Evolutionary conservation across 1,140 invertebrate species (phyloP).

Genomic region (Nebria ingens): DNA sequence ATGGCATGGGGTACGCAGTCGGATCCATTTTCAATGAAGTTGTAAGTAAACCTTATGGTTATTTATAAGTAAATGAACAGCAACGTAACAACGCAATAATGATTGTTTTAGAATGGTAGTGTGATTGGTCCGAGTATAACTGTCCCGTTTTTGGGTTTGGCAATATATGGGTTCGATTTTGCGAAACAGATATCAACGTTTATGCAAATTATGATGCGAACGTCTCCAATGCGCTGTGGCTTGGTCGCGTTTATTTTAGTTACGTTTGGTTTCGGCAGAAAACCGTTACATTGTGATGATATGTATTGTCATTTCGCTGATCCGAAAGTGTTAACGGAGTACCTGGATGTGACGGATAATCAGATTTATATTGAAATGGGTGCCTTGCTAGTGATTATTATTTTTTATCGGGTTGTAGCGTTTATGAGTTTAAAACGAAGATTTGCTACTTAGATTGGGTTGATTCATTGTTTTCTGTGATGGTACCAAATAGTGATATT

Average conservation of each 20-base stretch:
- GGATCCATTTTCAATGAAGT: constrained; percentile 52
- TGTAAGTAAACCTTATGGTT: constrained; percentile 32
- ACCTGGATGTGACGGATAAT: constrained; percentile 41
- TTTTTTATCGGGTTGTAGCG: constrained; percentile 41
- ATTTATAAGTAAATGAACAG: not conserved
- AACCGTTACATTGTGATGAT: constrained; percentile 44
- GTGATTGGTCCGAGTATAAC: constrained; percentile 49
- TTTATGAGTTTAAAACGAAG: constrained; percentile 42
- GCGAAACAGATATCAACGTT: constrained; percentile 43
- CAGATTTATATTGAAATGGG: constrained; percentile 43
- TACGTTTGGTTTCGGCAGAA: constrained; percentile 47
- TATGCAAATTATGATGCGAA: constrained; percentile 49
- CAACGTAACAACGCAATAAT: not conserved
- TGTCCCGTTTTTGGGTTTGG: constrained; percentile 50
- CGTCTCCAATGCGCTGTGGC: constrained; percentile 49
- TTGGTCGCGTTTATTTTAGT: constrained; percentile 47
- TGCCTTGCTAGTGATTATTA: constrained; percentile 38
- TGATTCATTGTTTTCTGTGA: not conserved
- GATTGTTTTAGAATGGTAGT: constrained; percentile 46
- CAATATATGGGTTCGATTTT: constrained; percentile 56
- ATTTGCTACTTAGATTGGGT: constrained; percentile 43
- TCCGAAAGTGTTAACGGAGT: constrained; percentile 44
- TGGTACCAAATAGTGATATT: too few species aligned
- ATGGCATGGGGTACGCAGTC: constrained; percentile 51
- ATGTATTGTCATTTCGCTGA: constrained; percentile 50